Conservation (phyloP, 2,113 vertebrate species). For the Donacobius atricapilla region DNA sequence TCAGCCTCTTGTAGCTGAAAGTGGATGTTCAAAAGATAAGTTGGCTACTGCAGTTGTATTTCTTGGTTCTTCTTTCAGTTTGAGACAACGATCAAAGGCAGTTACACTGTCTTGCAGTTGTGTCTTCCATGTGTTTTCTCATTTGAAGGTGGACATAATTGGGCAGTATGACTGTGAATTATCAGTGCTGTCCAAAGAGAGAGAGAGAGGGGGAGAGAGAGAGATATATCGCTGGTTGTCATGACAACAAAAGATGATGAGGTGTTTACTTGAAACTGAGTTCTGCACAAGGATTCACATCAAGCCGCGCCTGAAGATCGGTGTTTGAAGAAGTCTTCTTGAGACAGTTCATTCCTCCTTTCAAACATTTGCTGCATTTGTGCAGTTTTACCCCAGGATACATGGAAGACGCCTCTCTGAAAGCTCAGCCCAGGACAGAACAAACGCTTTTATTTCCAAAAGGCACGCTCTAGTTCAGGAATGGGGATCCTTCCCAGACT, state of each 20-base stretch:
- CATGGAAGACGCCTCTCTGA: not conserved
- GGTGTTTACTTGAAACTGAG: slow-evolving; percentile 50
- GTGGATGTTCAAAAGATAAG: not conserved
- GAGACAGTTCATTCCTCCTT: not conserved
- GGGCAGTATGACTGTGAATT: slow-evolving; percentile 16
- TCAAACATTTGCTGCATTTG: not conserved
- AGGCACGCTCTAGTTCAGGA: not conserved
- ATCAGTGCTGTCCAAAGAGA: slow-evolving; percentile 52
- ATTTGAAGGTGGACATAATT: not conserved
- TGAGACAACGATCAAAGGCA: not conserved
- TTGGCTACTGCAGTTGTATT: not conserved
- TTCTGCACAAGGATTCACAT: slow-evolving; percentile 12
- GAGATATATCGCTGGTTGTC: slow-evolving; percentile 69
- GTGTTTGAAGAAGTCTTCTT: slow-evolving; percentile 10
- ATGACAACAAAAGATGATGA: slow-evolving; percentile 73
- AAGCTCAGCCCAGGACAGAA: slow-evolving; percentile 1
- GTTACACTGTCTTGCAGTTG: not conserved
- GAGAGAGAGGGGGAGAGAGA: slow-evolving; percentile 55
- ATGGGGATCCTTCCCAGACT: slow-evolving; percentile 39
- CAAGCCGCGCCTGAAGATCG: not conserved
- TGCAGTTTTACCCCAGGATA: slow-evolving; percentile 9
- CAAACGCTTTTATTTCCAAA: not conserved
- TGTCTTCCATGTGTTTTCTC: not conserved
- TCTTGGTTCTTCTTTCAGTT: not conserved
- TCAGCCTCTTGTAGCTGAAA: not conserved